Evolutionary conservation across 1,140 invertebrate species (phyloP), one percentile per base, ranked within the genome.

Genomic region (Pissodes strobi): DNA sequence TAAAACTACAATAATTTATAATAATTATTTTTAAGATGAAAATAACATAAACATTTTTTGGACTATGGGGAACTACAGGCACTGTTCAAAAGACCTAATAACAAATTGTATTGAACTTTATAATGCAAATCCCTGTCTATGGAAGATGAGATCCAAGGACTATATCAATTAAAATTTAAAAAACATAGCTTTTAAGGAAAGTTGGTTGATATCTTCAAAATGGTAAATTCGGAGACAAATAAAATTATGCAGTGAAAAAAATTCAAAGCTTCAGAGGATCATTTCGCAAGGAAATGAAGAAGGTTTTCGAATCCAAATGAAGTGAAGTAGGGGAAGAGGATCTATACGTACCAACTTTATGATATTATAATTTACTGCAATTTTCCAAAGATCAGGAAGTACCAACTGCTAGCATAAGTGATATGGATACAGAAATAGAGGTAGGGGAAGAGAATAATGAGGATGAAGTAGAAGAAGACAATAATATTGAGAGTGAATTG

Each of bases 201-300:
- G 23, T 51, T 51, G 48, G 25, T 51, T n/a, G 48, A 51, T 10
- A 21, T 51, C n/a, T 51, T 17, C 48, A 51, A 51, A 51, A 51
- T 18, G 9, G 17, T 51, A n/a, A n/a, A 51, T 51, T n/a, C 48
- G 9, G 48, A 51, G 25, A 21, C 48, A 51, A 51, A 51, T 51
- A 43, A 43, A 43, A 43, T 13, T 43, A 43, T 43, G 39, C 13
- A 5, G 13, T 43, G 13, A 43, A 43, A 51, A 27, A 51, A 21
- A 51, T 25, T 51, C 25, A 27, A 23, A 27, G 48, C 25, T 21
- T 23, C 19, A 51, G 48, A 27, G 48, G 48, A n/a, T 51, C 48
- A 10, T 51, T 51, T 51, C 48, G 48, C 48, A 51, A 51, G 25
- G 48, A 51, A 51, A 21, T 51, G 12, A 51, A 51, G 12, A 51